Conservation (phyloP, 2,888 invertebrate species). For the Apeira syringaria region DNA sequence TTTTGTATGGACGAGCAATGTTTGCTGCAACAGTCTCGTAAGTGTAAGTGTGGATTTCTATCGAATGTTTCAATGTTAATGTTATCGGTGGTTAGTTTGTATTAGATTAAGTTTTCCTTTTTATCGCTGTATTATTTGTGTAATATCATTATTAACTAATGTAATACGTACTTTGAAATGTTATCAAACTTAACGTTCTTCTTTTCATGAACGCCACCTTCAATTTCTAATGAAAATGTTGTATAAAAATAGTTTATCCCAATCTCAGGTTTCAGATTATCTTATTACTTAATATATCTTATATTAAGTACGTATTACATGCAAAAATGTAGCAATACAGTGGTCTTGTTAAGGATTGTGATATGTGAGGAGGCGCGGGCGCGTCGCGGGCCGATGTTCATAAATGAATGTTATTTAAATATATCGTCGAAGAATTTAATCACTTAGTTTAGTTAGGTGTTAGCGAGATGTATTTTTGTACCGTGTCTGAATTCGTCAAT, state of each 20-base stretch:
- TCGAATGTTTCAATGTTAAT: conserved; percentile 63
- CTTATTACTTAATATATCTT: too few species aligned
- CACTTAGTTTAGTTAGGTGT: conserved; percentile 67
- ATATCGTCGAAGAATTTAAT: conserved; percentile 46
- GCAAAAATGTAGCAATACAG: conserved; percentile 27
- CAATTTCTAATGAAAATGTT: too few species aligned
- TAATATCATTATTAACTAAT: conserved; percentile 4
- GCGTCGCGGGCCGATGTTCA: conserved; percentile 44
- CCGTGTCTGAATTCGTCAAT: conserved; percentile 65
- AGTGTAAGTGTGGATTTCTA: conserved; percentile 60
- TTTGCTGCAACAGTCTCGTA: conserved; percentile 71
- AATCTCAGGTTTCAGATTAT: too few species aligned
- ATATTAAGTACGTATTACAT: conserved; percentile 6
- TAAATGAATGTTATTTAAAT: conserved; percentile 27
- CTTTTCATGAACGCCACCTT: too few species aligned
- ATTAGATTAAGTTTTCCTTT: conserved; percentile 46
- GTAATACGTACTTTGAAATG: background rate
- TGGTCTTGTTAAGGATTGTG: conserved; percentile 70
- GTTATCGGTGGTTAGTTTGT: conserved; percentile 49
- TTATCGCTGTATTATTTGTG: conserved; percentile 26
- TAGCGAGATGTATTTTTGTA: conserved; percentile 80
- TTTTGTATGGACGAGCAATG: conserved; percentile 61
- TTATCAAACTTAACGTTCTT: too few species aligned
- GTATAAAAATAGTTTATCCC: too few species aligned
- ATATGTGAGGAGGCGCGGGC: conserved; percentile 56